Conservation (phyloP, 2,113 vertebrate species). For the Cyanoderma ruficeps region DNA sequence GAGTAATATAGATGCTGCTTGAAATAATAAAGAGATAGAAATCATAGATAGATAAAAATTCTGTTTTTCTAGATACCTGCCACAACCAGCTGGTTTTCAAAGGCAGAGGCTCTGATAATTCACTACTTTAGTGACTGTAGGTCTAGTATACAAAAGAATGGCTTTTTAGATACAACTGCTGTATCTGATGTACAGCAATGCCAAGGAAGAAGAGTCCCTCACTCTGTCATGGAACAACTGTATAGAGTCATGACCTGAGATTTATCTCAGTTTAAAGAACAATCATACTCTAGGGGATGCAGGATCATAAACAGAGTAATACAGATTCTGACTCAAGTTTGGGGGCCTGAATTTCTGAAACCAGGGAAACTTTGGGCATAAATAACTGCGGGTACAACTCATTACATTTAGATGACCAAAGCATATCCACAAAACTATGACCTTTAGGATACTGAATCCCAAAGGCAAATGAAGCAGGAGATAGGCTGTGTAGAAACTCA, state of each 20-base stretch:
- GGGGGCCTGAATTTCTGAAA: neutral
- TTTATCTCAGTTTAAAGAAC: neutral
- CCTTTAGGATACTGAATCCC: neutral
- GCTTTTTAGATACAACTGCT: neutral
- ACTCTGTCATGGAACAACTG: neutral
- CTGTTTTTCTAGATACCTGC: neutral
- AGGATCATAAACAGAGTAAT: neutral
- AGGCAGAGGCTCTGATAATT: neutral
- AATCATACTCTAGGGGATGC: neutral
- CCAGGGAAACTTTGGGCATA: neutral
- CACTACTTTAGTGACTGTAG: neutral
- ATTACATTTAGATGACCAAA: neutral
- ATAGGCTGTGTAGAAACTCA: neutral
- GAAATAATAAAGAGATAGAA: constrained; percentile 18
- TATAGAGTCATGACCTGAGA: neutral
- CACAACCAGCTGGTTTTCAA: neutral
- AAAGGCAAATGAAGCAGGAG: neutral
- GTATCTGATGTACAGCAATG: neutral
- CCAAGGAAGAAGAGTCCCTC: neutral
- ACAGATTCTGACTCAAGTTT: neutral
- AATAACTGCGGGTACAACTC: neutral
- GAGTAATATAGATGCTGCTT: neutral
- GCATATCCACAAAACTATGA: neutral
- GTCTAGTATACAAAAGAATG: neutral
- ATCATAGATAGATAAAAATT: neutral